A percentile compares a stretch with the other conserved stretches of the same genome.
Conservation (phyloP, 1,140 invertebrate species). For the Latrodectus geometricus region DNA sequence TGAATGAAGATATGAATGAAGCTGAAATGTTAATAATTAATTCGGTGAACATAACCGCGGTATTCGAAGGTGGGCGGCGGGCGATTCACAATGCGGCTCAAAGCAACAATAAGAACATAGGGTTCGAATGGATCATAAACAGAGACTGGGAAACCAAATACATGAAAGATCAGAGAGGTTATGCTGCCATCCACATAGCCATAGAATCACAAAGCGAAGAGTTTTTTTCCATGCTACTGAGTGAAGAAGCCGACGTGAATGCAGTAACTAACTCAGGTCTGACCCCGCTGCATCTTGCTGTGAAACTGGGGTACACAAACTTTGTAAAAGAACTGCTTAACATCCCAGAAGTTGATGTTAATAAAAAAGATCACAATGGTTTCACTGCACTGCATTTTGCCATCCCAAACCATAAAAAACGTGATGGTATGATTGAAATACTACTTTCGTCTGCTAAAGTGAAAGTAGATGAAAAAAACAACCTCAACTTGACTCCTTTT, state of each 20-base stretch:
- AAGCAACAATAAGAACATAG: not conserved
- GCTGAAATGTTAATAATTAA: not conserved
- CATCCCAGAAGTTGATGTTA: not conserved
- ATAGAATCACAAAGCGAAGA: no score
- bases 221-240: not conserved
- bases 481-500: not conserved
- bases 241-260: slow-evolving; percentile 3
- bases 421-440: not conserved
- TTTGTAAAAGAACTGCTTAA: not conserved
- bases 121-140: no score
- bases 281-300: slow-evolving; percentile 8
- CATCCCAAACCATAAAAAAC: no score
- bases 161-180: not conserved
- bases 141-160: no score
- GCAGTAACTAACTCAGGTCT: not conserved
- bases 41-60: not conserved
- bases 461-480: not conserved
- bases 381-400: slow-evolving; percentile 18
- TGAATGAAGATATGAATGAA: not conserved
- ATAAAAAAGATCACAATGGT: not conserved
- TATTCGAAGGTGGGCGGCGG: not conserved
- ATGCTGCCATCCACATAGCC: slow-evolving; percentile 8
- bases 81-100: slow-evolving; percentile 4
- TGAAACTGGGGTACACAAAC: not conserved
- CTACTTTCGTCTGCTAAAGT: not conserved